A percentile compares a stretch with the other conserved stretches of the same genome.
Conservation (phyloP, 2,888 invertebrate genomes). For the Xestia c-nigrum region DNA sequence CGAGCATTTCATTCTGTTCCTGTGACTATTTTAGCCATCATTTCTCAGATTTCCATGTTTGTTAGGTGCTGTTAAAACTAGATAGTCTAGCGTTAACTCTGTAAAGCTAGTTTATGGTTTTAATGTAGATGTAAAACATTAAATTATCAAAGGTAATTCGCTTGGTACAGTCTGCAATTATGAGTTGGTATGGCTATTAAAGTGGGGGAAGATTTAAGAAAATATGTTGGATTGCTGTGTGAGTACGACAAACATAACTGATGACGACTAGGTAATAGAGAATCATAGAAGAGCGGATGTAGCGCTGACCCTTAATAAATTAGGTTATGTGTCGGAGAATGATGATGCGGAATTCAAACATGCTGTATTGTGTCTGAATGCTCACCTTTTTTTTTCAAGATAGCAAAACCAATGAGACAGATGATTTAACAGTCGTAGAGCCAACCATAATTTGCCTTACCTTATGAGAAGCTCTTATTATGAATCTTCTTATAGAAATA, state of each 20-base stretch:
- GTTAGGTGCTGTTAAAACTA: conserved; percentile 18
- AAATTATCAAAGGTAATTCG: not conserved
- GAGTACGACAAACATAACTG: not conserved
- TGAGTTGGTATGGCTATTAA: not conserved
- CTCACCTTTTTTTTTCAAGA: not conserved
- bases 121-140: not conserved
- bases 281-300: not conserved
- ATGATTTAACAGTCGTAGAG: not conserved
- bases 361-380: not conserved
- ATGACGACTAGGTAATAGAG: not conserved
- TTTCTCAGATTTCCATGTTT: conserved; percentile 28
- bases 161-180: not conserved
- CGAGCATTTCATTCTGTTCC: conserved; percentile 34
- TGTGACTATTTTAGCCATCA: conserved; percentile 26
- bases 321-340: not conserved
- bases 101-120: not conserved
- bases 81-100: conserved; percentile 1
- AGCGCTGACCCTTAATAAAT: not conserved
- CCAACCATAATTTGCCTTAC: not conserved
- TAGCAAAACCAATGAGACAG: not conserved
- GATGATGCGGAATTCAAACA: not conserved
- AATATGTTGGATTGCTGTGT: not conserved
- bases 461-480: not conserved
- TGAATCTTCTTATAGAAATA: not conserved
- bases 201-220: not conserved